phyloP scores from a whole-genome alignment of 1,140 invertebrate species.

The Drosophila rufa region DNA sequence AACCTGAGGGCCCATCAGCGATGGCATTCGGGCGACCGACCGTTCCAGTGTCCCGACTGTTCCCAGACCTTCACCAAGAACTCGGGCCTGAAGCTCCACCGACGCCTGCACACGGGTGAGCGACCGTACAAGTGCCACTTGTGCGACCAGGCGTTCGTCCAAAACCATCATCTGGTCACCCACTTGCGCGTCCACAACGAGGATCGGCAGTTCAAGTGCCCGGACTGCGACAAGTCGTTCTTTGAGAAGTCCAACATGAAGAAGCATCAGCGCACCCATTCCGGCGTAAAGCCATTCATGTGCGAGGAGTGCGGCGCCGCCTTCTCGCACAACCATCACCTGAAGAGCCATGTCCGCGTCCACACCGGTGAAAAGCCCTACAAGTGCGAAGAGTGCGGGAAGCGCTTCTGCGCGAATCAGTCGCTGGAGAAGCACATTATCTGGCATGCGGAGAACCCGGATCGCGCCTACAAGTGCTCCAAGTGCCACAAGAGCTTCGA shows the following conservation, averaged over 20 bases:
- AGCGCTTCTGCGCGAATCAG: constrained; percentile 43
- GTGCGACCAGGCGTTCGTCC: constrained; percentile 36
- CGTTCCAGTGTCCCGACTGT: constrained; percentile 33
- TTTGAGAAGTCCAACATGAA: constrained; percentile 54
- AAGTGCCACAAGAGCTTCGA: constrained; percentile 42
- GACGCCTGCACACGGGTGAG: constrained; percentile 37
- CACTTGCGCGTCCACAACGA: constrained; percentile 41
- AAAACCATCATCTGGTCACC: constrained; percentile 38
- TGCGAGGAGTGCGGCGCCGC: constrained; percentile 33
- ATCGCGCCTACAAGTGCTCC: constrained; percentile 21
- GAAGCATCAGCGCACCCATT: constrained; percentile 43
- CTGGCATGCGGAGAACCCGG: constrained; percentile 34
- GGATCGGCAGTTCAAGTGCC: constrained; percentile 45
- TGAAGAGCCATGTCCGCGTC: constrained; percentile 37
- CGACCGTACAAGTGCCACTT: constrained; percentile 35
- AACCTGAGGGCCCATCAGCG: constrained; percentile 26
- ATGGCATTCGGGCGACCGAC: constrained; percentile 33
- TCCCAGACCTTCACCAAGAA: constrained; percentile 35
- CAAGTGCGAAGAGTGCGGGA: constrained; percentile 33
- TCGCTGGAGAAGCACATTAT: constrained; percentile 35
- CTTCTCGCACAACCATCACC: constrained; percentile 44
- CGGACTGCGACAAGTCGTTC: constrained; percentile 50
- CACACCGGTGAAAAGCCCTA: constrained; percentile 53
- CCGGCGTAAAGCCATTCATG: constrained; percentile 38
- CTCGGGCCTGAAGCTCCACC: constrained; percentile 36